These are phyloP conservation scores for Panthera leo DNA, from an alignment of 2,113 vertebrate genomes.

Conservation along the genomic window DNA sequence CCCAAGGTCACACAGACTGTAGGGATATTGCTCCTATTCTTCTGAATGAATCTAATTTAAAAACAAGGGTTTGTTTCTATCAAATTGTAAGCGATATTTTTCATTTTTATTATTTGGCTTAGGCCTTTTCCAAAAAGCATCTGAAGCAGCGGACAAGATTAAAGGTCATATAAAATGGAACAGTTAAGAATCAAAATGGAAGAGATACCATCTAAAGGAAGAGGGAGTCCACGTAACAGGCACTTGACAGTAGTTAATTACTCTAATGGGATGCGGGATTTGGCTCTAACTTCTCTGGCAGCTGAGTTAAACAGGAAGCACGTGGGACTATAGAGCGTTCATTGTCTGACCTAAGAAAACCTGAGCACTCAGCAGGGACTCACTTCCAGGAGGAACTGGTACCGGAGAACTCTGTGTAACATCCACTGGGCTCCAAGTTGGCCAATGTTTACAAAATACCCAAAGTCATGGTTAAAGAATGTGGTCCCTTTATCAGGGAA, in stretches of 20 bases:
- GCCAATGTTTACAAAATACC: not conserved
- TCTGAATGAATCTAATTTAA: not conserved
- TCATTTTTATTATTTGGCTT: not conserved
- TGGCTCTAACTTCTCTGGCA: constrained; percentile 51
- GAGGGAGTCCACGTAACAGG: not conserved
- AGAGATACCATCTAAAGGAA: constrained; percentile 35
- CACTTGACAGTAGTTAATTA: not conserved
- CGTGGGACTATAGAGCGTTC: not conserved
- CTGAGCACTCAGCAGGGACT: not conserved
- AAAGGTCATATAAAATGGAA: not conserved
- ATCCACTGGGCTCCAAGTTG: not conserved
- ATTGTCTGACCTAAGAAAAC: constrained; percentile 18
- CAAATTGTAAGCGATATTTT: not conserved
- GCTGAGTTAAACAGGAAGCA: constrained; percentile 43
- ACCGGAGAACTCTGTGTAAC: not conserved
- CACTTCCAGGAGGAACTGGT: not conserved
- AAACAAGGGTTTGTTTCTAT: not conserved
- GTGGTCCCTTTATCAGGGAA: not conserved
- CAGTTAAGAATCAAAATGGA: not conserved
- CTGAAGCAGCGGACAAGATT: not conserved
- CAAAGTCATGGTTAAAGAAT: not conserved
- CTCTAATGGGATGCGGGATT: not conserved
- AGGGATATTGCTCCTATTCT: not conserved
- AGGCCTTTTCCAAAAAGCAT: not conserved
- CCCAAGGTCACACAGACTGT: not conserved